Base-by-base conservation (phyloP, 2,888 invertebrate species). In the Eugnorisma glareosa region DNA sequence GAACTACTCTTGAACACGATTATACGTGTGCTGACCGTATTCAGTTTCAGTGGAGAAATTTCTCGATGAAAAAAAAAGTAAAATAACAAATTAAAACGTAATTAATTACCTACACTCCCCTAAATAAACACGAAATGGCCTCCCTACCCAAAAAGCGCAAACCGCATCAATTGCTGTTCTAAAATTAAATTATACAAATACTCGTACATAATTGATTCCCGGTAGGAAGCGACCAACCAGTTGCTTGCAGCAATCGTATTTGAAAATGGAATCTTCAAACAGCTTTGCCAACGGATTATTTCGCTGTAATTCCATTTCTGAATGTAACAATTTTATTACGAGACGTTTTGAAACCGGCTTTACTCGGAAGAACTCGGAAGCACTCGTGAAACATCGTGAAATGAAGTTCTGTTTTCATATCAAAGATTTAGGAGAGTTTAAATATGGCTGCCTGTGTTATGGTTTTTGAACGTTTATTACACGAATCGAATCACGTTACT, bases 211-310 rank as follows among this genome's bases (percentile, higher is more conserved):
- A 77, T 78, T 83, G 61, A 81, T 83, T 71, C 61, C 61, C 67
- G 35, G 11, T 40, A 54, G 57, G 31, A 61, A 43, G 59, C 69
- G 64, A 48, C 61, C 70, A 63, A 73, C 77, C 73, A 84, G 84
- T 84, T 69, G 63, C 71, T 78, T 45, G 18, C 57, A 59, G n/a
- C 45, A 66, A 69, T 73, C 67, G 40, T 73, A 81, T 77, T 83
- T 82, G 74, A 82, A 85, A 85, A 83, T 85, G 66, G 51, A 85
- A 78, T 75, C 69, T 64, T 43, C 66, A 51, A 86, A 78, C 72
- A 70, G 83, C 66, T 82, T 82, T 78, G n/a, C 35, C 71, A 66
- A 35, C 71, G 68, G 83, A 82, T 85, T 83, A 82, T 82, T 82
- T 67, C 64, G 68, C 68, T 73, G 59, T 73, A 63, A 85, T 73